These are phyloP conservation scores for Hemaris fuciformis DNA, from an alignment of 2,888 invertebrate genomes.

Conservation along the genomic window DNA sequence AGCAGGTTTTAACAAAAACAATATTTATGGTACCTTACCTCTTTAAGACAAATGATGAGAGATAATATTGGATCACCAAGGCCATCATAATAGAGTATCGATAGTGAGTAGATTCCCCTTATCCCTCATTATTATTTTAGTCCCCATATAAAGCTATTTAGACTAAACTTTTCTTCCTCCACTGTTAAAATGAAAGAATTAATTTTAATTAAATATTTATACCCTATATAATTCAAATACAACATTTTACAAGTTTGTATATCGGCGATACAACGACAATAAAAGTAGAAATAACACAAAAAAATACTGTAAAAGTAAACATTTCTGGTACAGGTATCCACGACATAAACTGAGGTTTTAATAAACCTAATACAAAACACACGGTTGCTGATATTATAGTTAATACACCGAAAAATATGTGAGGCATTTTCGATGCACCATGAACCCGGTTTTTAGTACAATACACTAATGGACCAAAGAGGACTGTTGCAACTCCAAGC, in stretches of 20 bases:
- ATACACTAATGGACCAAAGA: constrained; percentile 24
- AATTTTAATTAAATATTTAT: not conserved
- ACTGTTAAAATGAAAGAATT: not conserved
- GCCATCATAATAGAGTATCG: too few relatives aligned
- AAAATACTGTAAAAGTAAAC: constrained; percentile 28
- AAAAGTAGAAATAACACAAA: constrained; percentile 38
- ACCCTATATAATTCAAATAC: not conserved
- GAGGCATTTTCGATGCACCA: constrained; percentile 16
- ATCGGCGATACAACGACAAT: constrained; percentile 32
- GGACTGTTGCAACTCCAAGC: constrained; percentile 19
- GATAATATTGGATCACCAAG: too few relatives aligned
- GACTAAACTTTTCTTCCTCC: not conserved
- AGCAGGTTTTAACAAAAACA: too few relatives aligned
- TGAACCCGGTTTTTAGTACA: constrained; percentile 2
- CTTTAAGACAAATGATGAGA: too few relatives aligned
- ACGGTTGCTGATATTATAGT: constrained; percentile 34
- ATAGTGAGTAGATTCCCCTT: too few relatives aligned
- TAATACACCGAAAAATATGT: constrained; percentile 30
- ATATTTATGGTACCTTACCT: too few relatives aligned
- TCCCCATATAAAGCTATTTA: too few relatives aligned
- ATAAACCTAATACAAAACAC: constrained; percentile 43
- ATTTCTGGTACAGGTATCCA: constrained; percentile 36
- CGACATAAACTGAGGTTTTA: constrained; percentile 30
- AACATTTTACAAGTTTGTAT: constrained; percentile 15
- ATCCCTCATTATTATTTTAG: too few relatives aligned